Percentiles rank a stretch among this genome's conserved stretches.
Evolutionary conservation across 1,140 invertebrate genomes (phyloP).

Genomic region (Ericerus pela): DNA sequence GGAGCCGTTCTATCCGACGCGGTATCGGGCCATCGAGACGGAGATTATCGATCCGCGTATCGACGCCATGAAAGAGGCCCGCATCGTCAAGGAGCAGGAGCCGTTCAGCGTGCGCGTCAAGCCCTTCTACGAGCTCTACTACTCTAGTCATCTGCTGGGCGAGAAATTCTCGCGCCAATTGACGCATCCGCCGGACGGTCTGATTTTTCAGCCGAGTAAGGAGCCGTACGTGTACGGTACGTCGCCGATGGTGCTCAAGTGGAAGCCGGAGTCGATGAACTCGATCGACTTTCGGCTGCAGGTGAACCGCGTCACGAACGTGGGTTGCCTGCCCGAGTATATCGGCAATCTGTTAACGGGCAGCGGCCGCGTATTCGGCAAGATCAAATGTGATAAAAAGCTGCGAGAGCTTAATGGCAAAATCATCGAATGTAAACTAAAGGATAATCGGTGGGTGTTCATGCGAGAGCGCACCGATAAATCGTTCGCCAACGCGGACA

Average conservation of each 20-base stretch:
- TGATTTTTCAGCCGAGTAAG: slow-evolving; percentile 86
- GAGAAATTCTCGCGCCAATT: slow-evolving; percentile 74
- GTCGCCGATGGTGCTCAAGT: slow-evolving; percentile 80
- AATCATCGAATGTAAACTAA: slow-evolving; percentile 88
- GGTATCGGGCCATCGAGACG: slow-evolving; percentile 58
- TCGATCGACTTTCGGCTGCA: slow-evolving; percentile 90
- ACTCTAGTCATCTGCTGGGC: slow-evolving; percentile 49
- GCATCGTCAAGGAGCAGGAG: slow-evolving; percentile 59
- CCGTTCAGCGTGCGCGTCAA: slow-evolving; percentile 78
- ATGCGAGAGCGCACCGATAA: slow-evolving; percentile 96
- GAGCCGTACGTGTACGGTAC: slow-evolving; percentile 61
- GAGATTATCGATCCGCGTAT: slow-evolving; percentile 54
- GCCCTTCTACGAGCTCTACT: slow-evolving; percentile 70
- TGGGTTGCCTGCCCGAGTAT: slow-evolving; percentile 32
- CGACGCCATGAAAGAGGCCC: slow-evolving; percentile 54
- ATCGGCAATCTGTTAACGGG: slow-evolving; percentile 70
- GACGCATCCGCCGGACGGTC: slow-evolving; percentile 88
- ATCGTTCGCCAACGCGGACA: slow-evolving; percentile 80
- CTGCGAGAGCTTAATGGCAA: slow-evolving; percentile 72
- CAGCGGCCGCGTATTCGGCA: slow-evolving; percentile 41
- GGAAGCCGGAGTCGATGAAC: slow-evolving; percentile 89
- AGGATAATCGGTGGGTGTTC: slow-evolving; percentile 68
- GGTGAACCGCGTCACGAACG: slow-evolving; percentile 36
- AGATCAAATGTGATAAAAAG: slow-evolving; percentile 61
- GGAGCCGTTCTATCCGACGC: slow-evolving; percentile 53